Conservation (phyloP, 2,888 invertebrate species). For the Drosophila kambysellisi region DNA sequence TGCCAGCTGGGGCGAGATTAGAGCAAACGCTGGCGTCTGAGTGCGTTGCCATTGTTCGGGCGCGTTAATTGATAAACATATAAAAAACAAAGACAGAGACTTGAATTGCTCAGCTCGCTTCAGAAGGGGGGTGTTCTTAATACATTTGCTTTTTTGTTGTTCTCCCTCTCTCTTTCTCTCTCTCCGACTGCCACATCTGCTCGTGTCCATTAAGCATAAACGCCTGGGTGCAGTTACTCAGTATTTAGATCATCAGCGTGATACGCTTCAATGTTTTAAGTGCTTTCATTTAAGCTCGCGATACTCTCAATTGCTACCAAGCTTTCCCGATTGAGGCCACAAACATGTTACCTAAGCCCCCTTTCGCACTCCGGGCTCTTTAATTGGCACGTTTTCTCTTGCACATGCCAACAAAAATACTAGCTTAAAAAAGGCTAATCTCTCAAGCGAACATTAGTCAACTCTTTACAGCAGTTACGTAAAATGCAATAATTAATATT, state of each 20-base stretch:
- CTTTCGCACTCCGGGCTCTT: slow-evolving; percentile 46
- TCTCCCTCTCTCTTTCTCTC: slow-evolving; percentile 3
- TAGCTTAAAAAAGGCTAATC: not conserved
- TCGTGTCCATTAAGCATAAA: slow-evolving; percentile 41
- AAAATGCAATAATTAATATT: slow-evolving; percentile 20
- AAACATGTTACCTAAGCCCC: slow-evolving; percentile 45
- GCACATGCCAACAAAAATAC: not conserved
- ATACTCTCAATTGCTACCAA: slow-evolving; percentile 19
- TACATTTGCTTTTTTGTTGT: slow-evolving; percentile 24
- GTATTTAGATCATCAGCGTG: slow-evolving; percentile 51
- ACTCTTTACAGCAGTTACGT: slow-evolving; percentile 38
- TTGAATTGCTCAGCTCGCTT: slow-evolving; percentile 27
- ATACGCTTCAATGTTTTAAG: slow-evolving; percentile 42
- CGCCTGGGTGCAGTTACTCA: slow-evolving; percentile 44
- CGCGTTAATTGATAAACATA: slow-evolving; percentile 74
- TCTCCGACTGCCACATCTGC: slow-evolving; percentile 11
- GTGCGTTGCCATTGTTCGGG: slow-evolving; percentile 69
- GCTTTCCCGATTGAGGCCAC: slow-evolving; percentile 12
- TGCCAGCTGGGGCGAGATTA: slow-evolving; percentile 52
- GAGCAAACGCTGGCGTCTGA: slow-evolving; percentile 51
- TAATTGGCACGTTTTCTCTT: slow-evolving; percentile 43
- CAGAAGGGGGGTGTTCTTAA: slow-evolving; percentile 25
- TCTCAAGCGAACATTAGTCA: slow-evolving; percentile 50
- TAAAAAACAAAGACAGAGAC: slow-evolving; percentile 46
- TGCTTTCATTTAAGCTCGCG: slow-evolving; percentile 24